Base-by-base conservation (phyloP, 2,888 invertebrate genomes). In the Pharmacophagus antenor region DNA sequence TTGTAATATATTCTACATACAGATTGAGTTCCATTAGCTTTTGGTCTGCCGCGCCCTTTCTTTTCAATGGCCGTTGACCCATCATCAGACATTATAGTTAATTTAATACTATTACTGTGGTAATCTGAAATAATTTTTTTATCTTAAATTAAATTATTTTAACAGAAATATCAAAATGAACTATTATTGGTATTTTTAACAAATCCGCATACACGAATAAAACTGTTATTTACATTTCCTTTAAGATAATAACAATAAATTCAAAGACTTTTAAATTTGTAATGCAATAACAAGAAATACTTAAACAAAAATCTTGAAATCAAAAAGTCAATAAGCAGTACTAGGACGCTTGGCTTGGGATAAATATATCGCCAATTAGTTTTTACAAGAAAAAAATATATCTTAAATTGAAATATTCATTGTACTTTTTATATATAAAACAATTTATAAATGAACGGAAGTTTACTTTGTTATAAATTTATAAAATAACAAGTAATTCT, bases 1-100 rank as follows among this genome's bases (percentile, higher is more conserved):
- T 46, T 21, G 42, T 57, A 51, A 62, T 20, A 58, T 22, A 50
- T 22, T 56, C 62, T 56, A 71, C 83, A 74, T 55, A 87, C 88
- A 56, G 84, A 70, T 78, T 83, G 88, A 73, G 91, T 91, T 73
- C 91, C 91, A 81, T 91, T 91, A 17, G 91, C 64, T 79, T 91
- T 91, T 31, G 91, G 86, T 77, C 90, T 86, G 63, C 91, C 91
- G 67, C 91, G 84, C 64, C 91, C 91, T 73, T 91, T 91, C 83
- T 91, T 91, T 80, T 91, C 91, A 58, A 91, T 91, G 62, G 78
- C 82, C 66, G 90, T 85, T 70, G 90, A 85, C 61, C 91, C 91
- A 74, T 91, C 91, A 81, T 91, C 91, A 80, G 91, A 91, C 91
- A 91, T 91, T 76, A 76, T 74, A 66, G 64, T 68, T 57, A 72